Conservation (phyloP, 2,888 invertebrate species). For the Xiphydria camelus region DNA sequence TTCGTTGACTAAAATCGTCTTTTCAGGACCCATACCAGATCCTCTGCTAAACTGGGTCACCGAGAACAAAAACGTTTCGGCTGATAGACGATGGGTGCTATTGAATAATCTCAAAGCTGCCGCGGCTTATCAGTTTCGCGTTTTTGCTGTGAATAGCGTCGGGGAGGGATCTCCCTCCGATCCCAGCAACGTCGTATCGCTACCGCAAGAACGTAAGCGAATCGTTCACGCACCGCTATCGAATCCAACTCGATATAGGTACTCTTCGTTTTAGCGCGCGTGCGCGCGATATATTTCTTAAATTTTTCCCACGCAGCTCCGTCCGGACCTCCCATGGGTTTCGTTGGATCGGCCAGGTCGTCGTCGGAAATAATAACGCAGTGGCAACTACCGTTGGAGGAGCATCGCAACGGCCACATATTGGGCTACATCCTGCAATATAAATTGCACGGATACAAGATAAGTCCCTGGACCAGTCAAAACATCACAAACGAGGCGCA, state of each 20-base stretch:
- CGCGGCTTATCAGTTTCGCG: constrained; percentile 93
- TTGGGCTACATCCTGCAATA: constrained; percentile 92
- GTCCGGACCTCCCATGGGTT: constrained; percentile 91
- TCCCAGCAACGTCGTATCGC: constrained; percentile 84
- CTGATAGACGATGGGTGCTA: constrained; percentile 76
- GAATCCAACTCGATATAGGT: constrained; percentile 3
- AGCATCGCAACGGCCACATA: constrained; percentile 93
- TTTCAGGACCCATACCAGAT: constrained; percentile 82
- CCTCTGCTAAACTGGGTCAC: constrained; percentile 87
- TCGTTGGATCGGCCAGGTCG: constrained; percentile 92
- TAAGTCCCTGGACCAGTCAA: constrained; percentile 87
- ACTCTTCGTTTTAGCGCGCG: constrained; percentile 2
- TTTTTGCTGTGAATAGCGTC: constrained; percentile 95
- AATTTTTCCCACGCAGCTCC: constrained; percentile 70
- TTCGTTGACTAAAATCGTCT: constrained; percentile 12
- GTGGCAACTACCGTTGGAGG: constrained; percentile 94
- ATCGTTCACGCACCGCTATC: constrained; percentile 4
- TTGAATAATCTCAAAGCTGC: constrained; percentile 90
- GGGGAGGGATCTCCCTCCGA: constrained; percentile 92
- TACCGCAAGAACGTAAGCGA: constrained; percentile 93
- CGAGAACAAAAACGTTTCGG: constrained; percentile 82
- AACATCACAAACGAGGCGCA: constrained; percentile 94
- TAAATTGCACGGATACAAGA: constrained; percentile 87
- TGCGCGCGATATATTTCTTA: neutral
- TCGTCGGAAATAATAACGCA: constrained; percentile 95